Evolutionary conservation across 2,888 invertebrate species (phyloP), one percentile per base, ranked within the genome.

Genomic region (Tetheella fluctuosa): DNA sequence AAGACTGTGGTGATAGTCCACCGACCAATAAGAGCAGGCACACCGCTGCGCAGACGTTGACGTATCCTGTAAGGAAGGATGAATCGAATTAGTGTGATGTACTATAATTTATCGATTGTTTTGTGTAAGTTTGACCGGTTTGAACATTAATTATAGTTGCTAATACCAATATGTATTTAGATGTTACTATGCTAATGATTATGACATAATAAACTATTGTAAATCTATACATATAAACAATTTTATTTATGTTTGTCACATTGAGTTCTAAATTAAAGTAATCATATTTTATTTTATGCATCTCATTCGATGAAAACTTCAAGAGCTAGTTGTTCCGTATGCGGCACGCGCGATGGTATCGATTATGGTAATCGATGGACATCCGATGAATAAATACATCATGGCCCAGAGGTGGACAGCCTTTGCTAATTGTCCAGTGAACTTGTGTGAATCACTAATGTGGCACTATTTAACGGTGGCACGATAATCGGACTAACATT

Each of bases 361-460:
- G 90, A 90, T 91, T 92, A 92, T 92, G 92, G 90, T 92, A 92
- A 93, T 93, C 92, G 83, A 73, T 87, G 84, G 81, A 90, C 92
- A 91, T 90, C 90, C 91, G 92, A 91, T 92, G 91, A 93, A 93
- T 93, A 90, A 86, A 90, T 90, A 90, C 87, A 86, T 79, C 83
- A 84, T 78, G 80, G 83, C 86, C 84, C 85, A 90, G 89, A 91
- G 92, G 92, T 93, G 87, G 90, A 91, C 92, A 92, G 91, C 92
- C 92, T 92, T 90, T 90, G 89, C 92, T 93, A 93, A 92, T 93
- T 92, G 91, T 90, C 86, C 90, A 86, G 84, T 90, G 89, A 89
- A 90, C 91, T 79, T 89, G 81, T 78, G 83, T 90, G 91, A 91
- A 90, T 91, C 88, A 89, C 80, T 90, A 88, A 90, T 88, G 82